Evolutionary conservation across 2,797 vertebrate genomes (phyloP).

Genomic region (Rhabdophis nuchalis): DNA sequence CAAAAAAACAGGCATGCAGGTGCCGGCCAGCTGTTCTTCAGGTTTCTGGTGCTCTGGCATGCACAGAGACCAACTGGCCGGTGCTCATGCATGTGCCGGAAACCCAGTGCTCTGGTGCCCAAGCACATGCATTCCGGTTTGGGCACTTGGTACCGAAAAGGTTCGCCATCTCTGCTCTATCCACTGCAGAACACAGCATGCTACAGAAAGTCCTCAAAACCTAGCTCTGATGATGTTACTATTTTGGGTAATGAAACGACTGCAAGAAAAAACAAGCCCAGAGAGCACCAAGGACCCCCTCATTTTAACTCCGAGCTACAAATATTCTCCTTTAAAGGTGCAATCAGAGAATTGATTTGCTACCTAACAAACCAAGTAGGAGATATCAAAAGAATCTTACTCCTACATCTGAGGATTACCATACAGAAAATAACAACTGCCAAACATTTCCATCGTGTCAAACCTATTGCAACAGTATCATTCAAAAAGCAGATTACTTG

Average conservation of each 20-base stretch:
- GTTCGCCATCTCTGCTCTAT: neutral
- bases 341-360: neutral
- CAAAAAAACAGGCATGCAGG: too few relatives aligned
- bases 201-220: neutral
- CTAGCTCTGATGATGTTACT: neutral
- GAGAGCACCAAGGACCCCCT: neutral
- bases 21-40: too few relatives aligned
- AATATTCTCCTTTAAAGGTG: neutral
- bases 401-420: neutral
- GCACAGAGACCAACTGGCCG: too few relatives aligned
- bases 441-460: neutral
- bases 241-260: neutral
- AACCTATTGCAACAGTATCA: neutral
- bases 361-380: neutral
- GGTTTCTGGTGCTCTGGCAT: too few relatives aligned
- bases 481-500: neutral
- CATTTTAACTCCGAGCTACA: neutral
- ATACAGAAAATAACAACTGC: neutral
- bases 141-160: too few relatives aligned
- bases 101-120: too few relatives aligned
- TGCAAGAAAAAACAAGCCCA: neutral
- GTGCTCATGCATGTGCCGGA: too few relatives aligned
- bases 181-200: neutral
- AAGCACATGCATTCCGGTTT: too few relatives aligned
- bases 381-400: neutral